phyloP scores from a whole-genome alignment of 2,888 invertebrate species.

The Drosophila phalerata region DNA sequence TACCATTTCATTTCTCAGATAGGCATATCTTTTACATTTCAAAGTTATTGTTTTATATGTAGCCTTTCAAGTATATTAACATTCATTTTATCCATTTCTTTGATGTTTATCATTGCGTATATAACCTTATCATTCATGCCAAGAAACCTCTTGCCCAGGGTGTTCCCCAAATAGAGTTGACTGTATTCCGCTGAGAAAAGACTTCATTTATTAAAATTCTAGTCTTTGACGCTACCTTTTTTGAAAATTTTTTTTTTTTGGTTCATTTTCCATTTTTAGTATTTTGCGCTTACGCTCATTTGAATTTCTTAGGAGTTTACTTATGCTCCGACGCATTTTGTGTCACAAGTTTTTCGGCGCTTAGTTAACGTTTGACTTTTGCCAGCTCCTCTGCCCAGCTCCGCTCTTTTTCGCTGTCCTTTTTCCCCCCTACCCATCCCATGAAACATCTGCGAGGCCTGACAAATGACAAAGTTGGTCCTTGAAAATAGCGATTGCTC shows the following conservation, averaged over 20 bases:
- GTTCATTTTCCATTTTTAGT: conserved; percentile 31
- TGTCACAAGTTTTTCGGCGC: conserved; percentile 78
- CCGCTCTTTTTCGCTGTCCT: not conserved
- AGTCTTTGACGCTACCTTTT: conserved; percentile 37
- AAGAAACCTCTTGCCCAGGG: conserved; percentile 34
- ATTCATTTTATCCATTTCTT: conserved; percentile 29
- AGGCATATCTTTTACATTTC: conserved; percentile 7
- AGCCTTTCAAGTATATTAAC: conserved; percentile 2
- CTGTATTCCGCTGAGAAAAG: conserved; percentile 18
- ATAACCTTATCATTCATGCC: conserved; percentile 21
- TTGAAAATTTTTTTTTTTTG: conserved; percentile 10
- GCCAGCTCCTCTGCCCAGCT: conserved; percentile 41
- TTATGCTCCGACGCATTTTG: conserved; percentile 75
- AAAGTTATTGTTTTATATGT: conserved; percentile 24
- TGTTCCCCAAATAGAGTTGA: conserved; percentile 1
- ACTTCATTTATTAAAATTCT: conserved; percentile 77
- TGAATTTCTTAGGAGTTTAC: conserved; percentile 78
- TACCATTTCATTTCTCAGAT: conserved; percentile 2
- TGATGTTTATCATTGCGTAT: conserved; percentile 37
- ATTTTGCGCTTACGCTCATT: conserved; percentile 73
- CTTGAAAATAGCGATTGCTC: conserved; percentile 32
- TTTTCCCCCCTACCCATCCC: not conserved
- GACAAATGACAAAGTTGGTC: conserved; percentile 61
- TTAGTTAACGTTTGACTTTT: conserved; percentile 80
- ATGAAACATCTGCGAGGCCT: conserved; percentile 29